Evolutionary conservation across 2,797 vertebrate genomes (phyloP).

Genomic region (Clarias laeviceps): DNA sequence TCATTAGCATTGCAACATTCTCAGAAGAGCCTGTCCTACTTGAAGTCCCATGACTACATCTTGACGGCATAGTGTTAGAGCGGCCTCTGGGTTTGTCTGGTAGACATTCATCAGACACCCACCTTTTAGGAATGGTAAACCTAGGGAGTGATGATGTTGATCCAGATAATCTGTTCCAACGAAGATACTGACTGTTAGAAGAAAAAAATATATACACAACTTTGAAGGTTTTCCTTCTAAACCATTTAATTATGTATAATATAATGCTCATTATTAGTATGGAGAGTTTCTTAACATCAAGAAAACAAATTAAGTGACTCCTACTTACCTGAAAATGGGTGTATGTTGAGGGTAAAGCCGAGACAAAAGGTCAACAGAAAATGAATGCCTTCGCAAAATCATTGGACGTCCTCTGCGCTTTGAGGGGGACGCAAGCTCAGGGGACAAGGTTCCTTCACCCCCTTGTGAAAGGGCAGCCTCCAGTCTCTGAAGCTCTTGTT

Average conservation of each 20-base stretch:
- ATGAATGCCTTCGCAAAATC: slow-evolving; percentile 73
- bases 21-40: slow-evolving; percentile 61
- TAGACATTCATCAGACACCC: slow-evolving; percentile 76
- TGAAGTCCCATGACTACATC: slow-evolving; percentile 51
- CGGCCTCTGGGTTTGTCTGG: slow-evolving; percentile 68
- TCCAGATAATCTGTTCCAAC: slow-evolving; percentile 73
- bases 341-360: slow-evolving; percentile 77
- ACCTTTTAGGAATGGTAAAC: slow-evolving; percentile 65
- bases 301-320: not conserved
- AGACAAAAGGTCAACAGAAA: slow-evolving; percentile 77
- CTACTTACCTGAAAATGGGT: slow-evolving; percentile 75
- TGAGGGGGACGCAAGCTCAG: slow-evolving; percentile 57
- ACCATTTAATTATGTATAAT: not conserved
- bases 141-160: slow-evolving; percentile 67
- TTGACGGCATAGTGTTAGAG: slow-evolving; percentile 66
- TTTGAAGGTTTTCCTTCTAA: not conserved
- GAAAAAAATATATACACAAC: slow-evolving; percentile 44
- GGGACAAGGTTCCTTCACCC: slow-evolving; percentile 62
- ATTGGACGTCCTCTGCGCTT: slow-evolving; percentile 54
- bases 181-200: slow-evolving; percentile 80
- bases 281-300: not conserved
- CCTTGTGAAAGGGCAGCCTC: slow-evolving; percentile 76
- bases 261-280: not conserved
- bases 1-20: slow-evolving; percentile 54
- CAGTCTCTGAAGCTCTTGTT: slow-evolving; percentile 82